Evolutionary conservation across 2,888 invertebrate genomes (phyloP).

Genomic region (Hirtodrosophila alboralis): DNA sequence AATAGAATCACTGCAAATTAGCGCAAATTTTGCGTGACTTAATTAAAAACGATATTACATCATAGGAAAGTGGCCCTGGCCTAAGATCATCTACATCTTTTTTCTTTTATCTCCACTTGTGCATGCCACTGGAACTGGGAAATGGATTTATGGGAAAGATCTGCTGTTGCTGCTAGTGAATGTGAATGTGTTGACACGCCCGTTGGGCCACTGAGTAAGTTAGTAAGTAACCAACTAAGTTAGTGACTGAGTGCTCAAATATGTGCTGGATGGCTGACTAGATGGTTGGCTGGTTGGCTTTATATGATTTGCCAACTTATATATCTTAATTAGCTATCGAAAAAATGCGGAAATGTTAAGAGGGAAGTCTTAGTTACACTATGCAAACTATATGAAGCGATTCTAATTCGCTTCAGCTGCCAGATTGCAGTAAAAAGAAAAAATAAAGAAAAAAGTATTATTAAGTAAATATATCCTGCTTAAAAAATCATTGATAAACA

Average conservation of each 20-base stretch:
- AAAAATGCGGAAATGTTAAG: constrained; percentile 45
- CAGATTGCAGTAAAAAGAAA: constrained; percentile 4
- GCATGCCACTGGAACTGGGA: constrained; percentile 59
- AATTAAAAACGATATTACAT: constrained; percentile 72
- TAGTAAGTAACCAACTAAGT: constrained; percentile 7
- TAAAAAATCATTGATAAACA: not conserved
- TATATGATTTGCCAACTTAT: constrained; percentile 50
- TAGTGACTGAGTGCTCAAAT: constrained; percentile 9
- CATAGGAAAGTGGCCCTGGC: constrained; percentile 60
- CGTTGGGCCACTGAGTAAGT: constrained; percentile 31
- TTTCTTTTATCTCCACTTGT: constrained; percentile 40
- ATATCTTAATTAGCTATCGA: constrained; percentile 61
- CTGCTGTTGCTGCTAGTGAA: constrained; percentile 15
- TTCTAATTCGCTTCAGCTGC: constrained; percentile 34
- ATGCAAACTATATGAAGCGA: constrained; percentile 3
- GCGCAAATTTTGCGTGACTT: constrained; percentile 77
- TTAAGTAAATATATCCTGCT: not conserved
- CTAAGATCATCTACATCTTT: constrained; percentile 38
- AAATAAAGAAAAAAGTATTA: too few relatives aligned
- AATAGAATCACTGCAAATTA: constrained; percentile 59
- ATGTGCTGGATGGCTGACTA: constrained; percentile 39
- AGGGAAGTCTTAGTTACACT: constrained; percentile 37
- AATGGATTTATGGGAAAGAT: constrained; percentile 47
- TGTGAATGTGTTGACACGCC: constrained; percentile 54
- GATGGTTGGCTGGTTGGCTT: constrained; percentile 54